Base-by-base conservation (phyloP, 1,140 invertebrate species). In the Zaprionus lachaisei region DNA sequence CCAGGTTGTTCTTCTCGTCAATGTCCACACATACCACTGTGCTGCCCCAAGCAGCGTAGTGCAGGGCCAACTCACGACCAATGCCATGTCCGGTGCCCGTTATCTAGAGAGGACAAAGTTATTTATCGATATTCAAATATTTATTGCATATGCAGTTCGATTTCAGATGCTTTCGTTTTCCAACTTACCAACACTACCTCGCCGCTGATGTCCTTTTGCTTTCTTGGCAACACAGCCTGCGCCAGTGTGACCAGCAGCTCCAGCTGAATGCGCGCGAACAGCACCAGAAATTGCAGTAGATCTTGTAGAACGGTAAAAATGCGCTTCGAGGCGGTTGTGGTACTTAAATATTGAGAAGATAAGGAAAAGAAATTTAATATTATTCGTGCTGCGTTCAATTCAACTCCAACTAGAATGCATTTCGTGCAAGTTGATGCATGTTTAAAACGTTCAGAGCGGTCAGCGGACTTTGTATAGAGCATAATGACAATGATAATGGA, bases 31-130 rank as follows among this genome's bases (percentile, higher is more conserved):
- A 95, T 0, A 99, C 95, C 3, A 99, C 94, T 1, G 93, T 96
- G 24, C 97, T 96, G 1, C 97, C 97, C 11, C 96, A 94, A 26
- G 94, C 93, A 1, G 96, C 96, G 89, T 98, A 97, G 66, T 96
- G 95, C n/a, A 97, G 92, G 4, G 97, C 96, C 75, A 98, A 93
- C 77, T 98, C 95, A 55, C 96, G 95, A 2, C 98, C 98, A 80
- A 99, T 97, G 14, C 98, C 98, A 93, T 97, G 97, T 5, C 97
- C 98, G 17, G 96, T 95, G 38, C 98, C 98, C 24, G 98, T 98
- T 63, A 99, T 96, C 94, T 99, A 63, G 61, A 72, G 57, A 20
- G 47, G 22, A 34, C 2, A 34, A 34, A 34, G 31, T 11, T 34
- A 34, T 34, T 34, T 34, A 34, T 34, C 31, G 31, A 34, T 34